Conservation (phyloP, 2,888 invertebrate genomes). For the Diabrotica balteata region DNA sequence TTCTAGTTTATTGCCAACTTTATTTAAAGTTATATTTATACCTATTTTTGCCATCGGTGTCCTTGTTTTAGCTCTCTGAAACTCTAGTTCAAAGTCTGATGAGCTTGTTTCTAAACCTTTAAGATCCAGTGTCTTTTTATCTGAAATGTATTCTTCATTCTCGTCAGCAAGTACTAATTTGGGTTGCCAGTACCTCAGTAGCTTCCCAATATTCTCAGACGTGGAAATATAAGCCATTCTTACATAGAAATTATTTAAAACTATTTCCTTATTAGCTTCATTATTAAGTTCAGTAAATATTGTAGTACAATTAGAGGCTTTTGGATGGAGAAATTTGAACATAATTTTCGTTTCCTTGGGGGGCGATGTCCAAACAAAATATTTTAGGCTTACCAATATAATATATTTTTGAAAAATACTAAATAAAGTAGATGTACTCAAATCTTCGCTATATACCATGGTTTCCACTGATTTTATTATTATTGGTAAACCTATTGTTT, state of each 20-base stretch:
- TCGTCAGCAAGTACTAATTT: constrained; percentile 49
- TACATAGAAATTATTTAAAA: constrained; percentile 44
- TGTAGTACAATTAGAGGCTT: constrained; percentile 46
- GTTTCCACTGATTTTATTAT: constrained; percentile 43
- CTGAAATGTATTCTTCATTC: constrained; percentile 43
- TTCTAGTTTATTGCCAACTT: constrained; percentile 29
- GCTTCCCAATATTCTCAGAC: constrained; percentile 42
- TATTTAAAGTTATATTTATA: constrained; percentile 42
- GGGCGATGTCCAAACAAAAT: constrained; percentile 45
- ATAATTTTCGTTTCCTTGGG: constrained; percentile 42
- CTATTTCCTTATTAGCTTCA: constrained; percentile 40
- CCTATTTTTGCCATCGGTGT: constrained; percentile 48
- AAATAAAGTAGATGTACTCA: constrained; percentile 34
- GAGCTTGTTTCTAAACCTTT: constrained; percentile 25
- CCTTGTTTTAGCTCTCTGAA: constrained; percentile 39
- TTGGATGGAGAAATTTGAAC: constrained; percentile 55
- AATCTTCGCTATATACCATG: constrained; percentile 38
- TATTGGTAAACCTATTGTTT: constrained; percentile 15
- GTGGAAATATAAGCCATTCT: constrained; percentile 52
- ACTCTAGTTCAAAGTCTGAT: constrained; percentile 42
- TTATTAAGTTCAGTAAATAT: constrained; percentile 47
- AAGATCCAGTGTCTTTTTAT: constrained; percentile 45
- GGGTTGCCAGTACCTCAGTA: constrained; percentile 51
- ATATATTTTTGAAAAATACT: constrained; percentile 47
- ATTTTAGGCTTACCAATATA: constrained; percentile 49